A percentile compares a stretch with the other conserved stretches of the same genome.
Evolutionary conservation across 2,888 invertebrate genomes (phyloP).

Genomic region (Ochropleura leucogaster): DNA sequence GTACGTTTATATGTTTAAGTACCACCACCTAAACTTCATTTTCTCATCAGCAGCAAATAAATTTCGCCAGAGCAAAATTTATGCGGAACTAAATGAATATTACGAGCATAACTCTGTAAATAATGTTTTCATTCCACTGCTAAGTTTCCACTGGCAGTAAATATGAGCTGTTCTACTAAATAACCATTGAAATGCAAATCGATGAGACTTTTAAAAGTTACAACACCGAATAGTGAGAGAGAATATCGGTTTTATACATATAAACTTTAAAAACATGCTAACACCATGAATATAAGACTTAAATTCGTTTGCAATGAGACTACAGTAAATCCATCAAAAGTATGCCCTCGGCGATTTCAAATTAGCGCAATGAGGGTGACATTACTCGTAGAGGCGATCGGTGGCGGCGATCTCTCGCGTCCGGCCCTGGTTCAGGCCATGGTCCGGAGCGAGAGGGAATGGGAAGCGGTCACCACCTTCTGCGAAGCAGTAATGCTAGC

Average conservation of each 20-base stretch:
- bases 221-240: neutral
- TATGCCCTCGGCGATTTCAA: too few species aligned
- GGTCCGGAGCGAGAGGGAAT: too few species aligned
- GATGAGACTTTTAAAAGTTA: slow-evolving; percentile 16
- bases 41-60: slow-evolving; percentile 17
- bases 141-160: slow-evolving; percentile 40
- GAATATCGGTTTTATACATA: neutral
- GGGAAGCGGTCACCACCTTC: too few species aligned
- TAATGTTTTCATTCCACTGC: slow-evolving; percentile 45
- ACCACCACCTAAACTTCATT: slow-evolving; percentile 5
- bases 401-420: too few species aligned
- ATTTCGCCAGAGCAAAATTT: slow-evolving; percentile 28
- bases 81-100: slow-evolving; percentile 33
- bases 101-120: slow-evolving; percentile 29
- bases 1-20: neutral
- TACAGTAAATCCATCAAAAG: too few species aligned
- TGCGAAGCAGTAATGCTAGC: too few species aligned
- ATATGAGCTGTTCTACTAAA: slow-evolving; percentile 39
- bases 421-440: too few species aligned
- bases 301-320: too few species aligned
- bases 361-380: too few species aligned
- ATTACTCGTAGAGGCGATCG: too few species aligned
- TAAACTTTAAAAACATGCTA: neutral
- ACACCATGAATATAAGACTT: too few species aligned
- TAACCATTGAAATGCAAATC: slow-evolving; percentile 35